These are phyloP conservation scores for Pseudococcus jackbeardsleyi DNA, from an alignment of 2,888 invertebrate genomes.

Conservation along the genomic window DNA sequence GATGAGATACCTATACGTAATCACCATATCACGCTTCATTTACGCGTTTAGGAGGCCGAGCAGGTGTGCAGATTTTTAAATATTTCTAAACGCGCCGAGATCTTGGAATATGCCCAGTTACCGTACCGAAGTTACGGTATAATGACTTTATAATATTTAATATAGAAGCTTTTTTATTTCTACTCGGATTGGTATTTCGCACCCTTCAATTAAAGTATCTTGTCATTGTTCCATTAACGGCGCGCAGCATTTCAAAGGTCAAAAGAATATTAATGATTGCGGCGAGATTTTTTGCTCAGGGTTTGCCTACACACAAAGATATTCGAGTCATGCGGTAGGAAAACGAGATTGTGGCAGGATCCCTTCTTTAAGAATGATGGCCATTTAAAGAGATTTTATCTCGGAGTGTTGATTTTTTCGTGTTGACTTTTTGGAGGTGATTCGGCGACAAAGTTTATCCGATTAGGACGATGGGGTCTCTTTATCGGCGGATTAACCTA, in stretches of 20 bases:
- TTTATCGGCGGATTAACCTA: not conserved
- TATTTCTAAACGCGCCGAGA: conserved; percentile 26
- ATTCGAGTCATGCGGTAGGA: not conserved
- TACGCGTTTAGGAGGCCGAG: not conserved
- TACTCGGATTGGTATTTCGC: conserved; percentile 21
- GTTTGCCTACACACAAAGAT: not conserved
- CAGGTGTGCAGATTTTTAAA: conserved; percentile 63
- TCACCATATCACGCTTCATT: conserved; percentile 64
- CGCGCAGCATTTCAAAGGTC: not conserved
- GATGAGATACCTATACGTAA: conserved; percentile 15
- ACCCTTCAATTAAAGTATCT: conserved; percentile 20
- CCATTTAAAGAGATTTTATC: not conserved
- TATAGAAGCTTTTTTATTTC: not conserved
- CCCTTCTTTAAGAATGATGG: not conserved
- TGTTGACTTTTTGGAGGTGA: conserved; percentile 6
- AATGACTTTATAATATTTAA: conserved; percentile 58
- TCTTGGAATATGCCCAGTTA: not conserved
- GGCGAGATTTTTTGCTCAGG: not conserved
- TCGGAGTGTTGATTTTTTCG: not conserved
- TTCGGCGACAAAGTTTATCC: not conserved
- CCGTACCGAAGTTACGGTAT: conserved; percentile 52
- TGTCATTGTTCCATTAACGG: conserved; percentile 49
- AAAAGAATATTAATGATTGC: conserved; percentile 15
- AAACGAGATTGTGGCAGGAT: not conserved
- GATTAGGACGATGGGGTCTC: not conserved